phyloP scores from a whole-genome alignment of 92 coral and sea anemone genomes.

The Hydrozoanthus gracilis region DNA sequence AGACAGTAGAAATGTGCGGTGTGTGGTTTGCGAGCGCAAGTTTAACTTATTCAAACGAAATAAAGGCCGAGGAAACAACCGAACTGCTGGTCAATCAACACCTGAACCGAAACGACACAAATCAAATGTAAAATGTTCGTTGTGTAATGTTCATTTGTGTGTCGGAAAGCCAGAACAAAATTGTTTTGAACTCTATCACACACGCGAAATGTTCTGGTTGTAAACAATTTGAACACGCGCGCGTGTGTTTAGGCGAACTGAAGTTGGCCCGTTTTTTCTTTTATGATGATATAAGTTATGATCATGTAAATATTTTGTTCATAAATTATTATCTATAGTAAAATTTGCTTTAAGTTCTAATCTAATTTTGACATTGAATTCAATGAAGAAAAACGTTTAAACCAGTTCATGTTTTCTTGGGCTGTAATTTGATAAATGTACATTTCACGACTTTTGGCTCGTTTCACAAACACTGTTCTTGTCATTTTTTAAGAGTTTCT shows the following conservation, averaged over 20 bases:
- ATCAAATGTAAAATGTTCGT: neutral
- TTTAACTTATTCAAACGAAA: no score
- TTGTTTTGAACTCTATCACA: neutral
- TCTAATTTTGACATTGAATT: no score
- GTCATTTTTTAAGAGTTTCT: neutral
- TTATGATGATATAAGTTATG: no score
- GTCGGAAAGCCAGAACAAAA: neutral
- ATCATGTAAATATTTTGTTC: no score
- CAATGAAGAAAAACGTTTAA: no score
- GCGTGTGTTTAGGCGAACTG: neutral
- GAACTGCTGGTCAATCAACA: neutral
- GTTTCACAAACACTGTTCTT: neutral
- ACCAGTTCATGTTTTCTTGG: neutral
- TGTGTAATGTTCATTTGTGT: neutral
- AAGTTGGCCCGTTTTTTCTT: no score
- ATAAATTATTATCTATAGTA: no score
- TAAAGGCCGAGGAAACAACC: neutral
- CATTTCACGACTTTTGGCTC: neutral
- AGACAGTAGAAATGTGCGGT: neutral
- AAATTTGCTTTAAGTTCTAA: no score
- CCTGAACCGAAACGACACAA: neutral
- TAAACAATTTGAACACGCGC: neutral
- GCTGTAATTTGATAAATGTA: neutral
- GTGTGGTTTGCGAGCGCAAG: neutral
- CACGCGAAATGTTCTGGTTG: neutral